phyloP scores from a whole-genome alignment of 2,888 invertebrate genomes.

The Melanophora roralis region DNA sequence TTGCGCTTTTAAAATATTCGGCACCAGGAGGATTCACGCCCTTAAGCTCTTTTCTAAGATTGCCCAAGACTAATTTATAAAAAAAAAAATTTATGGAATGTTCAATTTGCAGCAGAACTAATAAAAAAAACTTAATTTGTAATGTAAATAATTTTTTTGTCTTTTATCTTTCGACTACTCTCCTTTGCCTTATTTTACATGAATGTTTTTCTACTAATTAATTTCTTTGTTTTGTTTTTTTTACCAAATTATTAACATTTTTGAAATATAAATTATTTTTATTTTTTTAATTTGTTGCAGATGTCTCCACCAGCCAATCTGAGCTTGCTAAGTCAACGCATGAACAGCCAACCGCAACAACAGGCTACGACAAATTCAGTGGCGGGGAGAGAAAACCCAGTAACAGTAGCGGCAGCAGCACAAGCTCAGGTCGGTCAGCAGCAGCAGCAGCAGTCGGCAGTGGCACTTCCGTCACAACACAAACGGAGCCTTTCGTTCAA shows the following conservation, averaged over 20 bases:
- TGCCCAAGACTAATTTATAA: neutral
- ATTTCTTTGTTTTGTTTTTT: neutral
- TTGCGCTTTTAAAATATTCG: slow-evolving; percentile 70
- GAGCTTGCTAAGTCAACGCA: slow-evolving; percentile 73
- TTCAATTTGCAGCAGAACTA: slow-evolving; percentile 41
- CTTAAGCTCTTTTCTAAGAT: slow-evolving; percentile 68
- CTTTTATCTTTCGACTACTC: neutral
- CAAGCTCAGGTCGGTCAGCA: slow-evolving; percentile 58
- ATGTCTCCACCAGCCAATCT: slow-evolving; percentile 80
- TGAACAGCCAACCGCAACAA: slow-evolving; percentile 63
- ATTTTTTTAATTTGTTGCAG: slow-evolving; percentile 72
- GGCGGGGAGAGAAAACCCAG: slow-evolving; percentile 50
- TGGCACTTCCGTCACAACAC: slow-evolving; percentile 79
- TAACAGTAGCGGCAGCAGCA: slow-evolving; percentile 53
- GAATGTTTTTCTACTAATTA: slow-evolving; percentile 46
- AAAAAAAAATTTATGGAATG: slow-evolving; percentile 34
- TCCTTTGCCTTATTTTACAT: slow-evolving; percentile 12
- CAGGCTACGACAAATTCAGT: slow-evolving; percentile 52
- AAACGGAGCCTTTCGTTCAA: slow-evolving; percentile 84
- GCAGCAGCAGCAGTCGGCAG: slow-evolving; percentile 57
- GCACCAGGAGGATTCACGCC: slow-evolving; percentile 68
- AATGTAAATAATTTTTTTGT: slow-evolving; percentile 21
- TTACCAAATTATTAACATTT: neutral
- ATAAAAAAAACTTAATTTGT: slow-evolving; percentile 18
- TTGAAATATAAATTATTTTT: neutral